phyloP scores from a whole-genome alignment of 1,140 invertebrate species.

The Sycophila sp. region DNA sequence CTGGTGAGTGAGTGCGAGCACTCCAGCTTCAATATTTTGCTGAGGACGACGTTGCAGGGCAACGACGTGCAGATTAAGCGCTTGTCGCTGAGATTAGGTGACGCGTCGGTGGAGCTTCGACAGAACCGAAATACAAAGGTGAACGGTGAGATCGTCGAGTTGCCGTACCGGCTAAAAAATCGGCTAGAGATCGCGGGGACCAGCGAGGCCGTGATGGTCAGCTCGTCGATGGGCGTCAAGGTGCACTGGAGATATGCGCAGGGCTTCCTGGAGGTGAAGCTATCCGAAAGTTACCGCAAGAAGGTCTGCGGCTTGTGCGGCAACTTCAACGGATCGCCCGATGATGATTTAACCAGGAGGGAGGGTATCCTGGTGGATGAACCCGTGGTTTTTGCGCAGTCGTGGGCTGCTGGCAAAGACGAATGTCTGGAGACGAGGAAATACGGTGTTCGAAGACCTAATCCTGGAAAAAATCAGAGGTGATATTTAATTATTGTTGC shows the following conservation, averaged over 20 bases:
- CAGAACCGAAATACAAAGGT: constrained; percentile 87
- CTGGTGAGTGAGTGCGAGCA: constrained; percentile 82
- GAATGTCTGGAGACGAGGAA: constrained; percentile 70
- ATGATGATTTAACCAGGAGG: constrained; percentile 72
- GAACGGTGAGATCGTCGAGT: constrained; percentile 76
- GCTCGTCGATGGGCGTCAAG: constrained; percentile 77
- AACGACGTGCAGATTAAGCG: constrained; percentile 89
- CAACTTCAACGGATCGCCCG: constrained; percentile 84
- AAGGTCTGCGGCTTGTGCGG: constrained; percentile 90
- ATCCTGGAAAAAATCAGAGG: constrained; percentile 52
- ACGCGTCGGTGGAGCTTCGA: constrained; percentile 83
- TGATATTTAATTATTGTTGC: background rate
- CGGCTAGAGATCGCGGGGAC: constrained; percentile 69
- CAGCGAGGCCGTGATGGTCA: constrained; percentile 70
- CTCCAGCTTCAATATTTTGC: constrained; percentile 84
- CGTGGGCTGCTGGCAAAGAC: constrained; percentile 86
- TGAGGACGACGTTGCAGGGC: constrained; percentile 85
- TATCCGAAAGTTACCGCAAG: constrained; percentile 80
- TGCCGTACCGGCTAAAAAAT: constrained; percentile 72
- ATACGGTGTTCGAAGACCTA: constrained; percentile 39
- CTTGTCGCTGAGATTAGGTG: constrained; percentile 79
- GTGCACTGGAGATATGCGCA: constrained; percentile 93
- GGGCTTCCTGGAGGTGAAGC: constrained; percentile 89
- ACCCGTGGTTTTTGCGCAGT: constrained; percentile 73
- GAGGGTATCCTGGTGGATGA: background rate